phyloP scores from a whole-genome alignment of 2,113 vertebrate species.

The Cisticola juncidis region DNA sequence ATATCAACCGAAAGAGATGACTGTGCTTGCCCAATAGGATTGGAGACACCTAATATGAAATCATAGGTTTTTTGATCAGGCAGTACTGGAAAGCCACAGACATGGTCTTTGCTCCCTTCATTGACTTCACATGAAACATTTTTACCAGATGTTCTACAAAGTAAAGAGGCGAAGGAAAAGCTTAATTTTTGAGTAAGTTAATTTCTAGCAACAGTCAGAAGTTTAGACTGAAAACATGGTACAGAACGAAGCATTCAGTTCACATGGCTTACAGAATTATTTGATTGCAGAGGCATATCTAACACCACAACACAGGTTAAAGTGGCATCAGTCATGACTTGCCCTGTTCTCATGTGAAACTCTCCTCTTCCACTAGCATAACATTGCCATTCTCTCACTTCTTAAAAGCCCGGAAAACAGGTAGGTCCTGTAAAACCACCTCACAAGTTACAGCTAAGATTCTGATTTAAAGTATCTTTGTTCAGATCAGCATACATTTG shows the following conservation, averaged over 20 bases:
- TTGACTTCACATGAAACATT: constrained; percentile 31
- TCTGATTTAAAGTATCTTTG: constrained; percentile 23
- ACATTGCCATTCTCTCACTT: constrained; percentile 13
- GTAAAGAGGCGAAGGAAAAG: background rate
- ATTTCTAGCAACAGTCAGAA: background rate
- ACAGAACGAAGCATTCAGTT: background rate
- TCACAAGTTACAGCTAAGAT: constrained; percentile 12
- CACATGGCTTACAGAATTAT: background rate
- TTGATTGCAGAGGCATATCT: background rate
- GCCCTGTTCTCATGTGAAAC: background rate
- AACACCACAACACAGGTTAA: background rate
- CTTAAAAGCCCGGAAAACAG: constrained; percentile 43
- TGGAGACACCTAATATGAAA: constrained; percentile 66
- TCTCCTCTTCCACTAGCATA: background rate
- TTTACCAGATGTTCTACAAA: constrained; percentile 71
- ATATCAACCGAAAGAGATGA: constrained; percentile 60
- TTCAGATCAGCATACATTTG: constrained; percentile 33
- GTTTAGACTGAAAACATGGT: background rate
- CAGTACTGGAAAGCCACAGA: constrained; percentile 59
- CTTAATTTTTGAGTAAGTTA: background rate
- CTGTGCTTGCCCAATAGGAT: constrained; percentile 63
- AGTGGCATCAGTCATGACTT: constrained; percentile 31
- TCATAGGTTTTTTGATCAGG: constrained; percentile 63
- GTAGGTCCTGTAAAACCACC: constrained; percentile 44
- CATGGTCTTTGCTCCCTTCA: constrained; percentile 27